Evolutionary conservation across 2,113 vertebrate genomes (phyloP), one percentile per base, ranked within the genome.

Genomic region (Ameiurus melas): DNA sequence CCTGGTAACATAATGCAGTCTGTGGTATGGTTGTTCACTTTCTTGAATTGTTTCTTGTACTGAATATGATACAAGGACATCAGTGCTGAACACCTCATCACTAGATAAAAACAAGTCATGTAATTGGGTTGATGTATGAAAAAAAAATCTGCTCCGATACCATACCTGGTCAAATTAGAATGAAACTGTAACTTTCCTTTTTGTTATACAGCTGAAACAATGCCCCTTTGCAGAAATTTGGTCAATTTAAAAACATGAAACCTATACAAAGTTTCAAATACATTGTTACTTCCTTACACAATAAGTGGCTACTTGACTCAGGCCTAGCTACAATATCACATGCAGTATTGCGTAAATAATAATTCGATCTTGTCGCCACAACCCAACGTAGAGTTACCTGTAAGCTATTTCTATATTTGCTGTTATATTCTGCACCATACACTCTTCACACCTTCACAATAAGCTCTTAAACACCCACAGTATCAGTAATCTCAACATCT

Each of bases 331-430:
- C 5, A 36, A 33, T 13, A 70, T 73, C 57, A 75, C 36, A n/a
- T 58, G 60, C 89, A 85, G 89, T 88, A 88, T 88, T 90, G 84
- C 19, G 43, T 10, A 10, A 51, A 51, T 10, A 51, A 51, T 51
- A 87, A 62, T 47, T 70, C 57, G 77, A 47, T 25, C 17, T 9
- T 10, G 25, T 25, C 80, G 57, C 30, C 5, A 83, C 4, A 43
- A 36, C 80, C 22, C 30, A 58, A n/a, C 30, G 20, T 55, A 16
- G 7, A 70, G 71, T 75, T 43, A 43, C 36, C 2, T 9, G 73
- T 13, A 25, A 8, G 78, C 27, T 33, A 80, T 20, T 8, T 57
- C 13, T 51, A 77, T 47, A 47, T 77, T 80, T n/a, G 12, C 25
- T 55, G 53, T n/a, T 57, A 10, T 43, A 27, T 25, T 27, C 30